Evolutionary conservation across 2,888 invertebrate genomes (phyloP).

Genomic region (Helicoverpa assulta): DNA sequence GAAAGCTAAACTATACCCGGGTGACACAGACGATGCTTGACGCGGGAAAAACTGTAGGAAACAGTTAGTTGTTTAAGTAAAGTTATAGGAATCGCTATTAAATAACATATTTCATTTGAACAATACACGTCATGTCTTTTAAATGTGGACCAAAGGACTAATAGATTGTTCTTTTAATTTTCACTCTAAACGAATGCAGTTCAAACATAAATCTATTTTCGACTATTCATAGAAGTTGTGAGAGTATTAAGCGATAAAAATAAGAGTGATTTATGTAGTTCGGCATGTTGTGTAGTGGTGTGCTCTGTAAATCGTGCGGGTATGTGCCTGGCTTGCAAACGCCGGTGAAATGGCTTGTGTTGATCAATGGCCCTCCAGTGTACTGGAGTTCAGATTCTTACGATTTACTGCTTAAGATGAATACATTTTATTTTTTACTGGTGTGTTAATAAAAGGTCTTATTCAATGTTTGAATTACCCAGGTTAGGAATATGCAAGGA

Average conservation of each 20-base stretch:
- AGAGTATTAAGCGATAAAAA: slow-evolving; percentile 53
- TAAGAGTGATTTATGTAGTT: slow-evolving; percentile 54
- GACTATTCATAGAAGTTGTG: slow-evolving; percentile 31
- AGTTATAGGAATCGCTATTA: neutral
- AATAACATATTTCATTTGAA: neutral
- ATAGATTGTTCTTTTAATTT: neutral
- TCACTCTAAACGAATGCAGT: slow-evolving; percentile 1
- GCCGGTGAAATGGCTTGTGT: slow-evolving; percentile 56
- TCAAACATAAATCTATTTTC: slow-evolving; percentile 27
- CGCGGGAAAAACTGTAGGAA: no score
- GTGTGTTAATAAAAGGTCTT: no score
- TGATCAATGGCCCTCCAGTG: slow-evolving; percentile 55
- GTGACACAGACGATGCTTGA: no score
- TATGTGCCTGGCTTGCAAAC: slow-evolving; percentile 42
- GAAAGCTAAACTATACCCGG: no score
- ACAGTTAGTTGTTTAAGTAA: no score
- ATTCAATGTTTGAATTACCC: no score
- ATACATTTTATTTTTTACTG: slow-evolving; percentile 25
- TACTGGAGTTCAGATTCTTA: slow-evolving; percentile 39
- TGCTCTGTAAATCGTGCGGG: slow-evolving; percentile 45
- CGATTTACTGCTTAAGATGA: slow-evolving; percentile 27
- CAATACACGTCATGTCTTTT: neutral
- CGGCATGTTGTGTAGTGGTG: slow-evolving; percentile 43
- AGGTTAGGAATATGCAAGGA: no score
- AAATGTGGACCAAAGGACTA: neutral